Evolutionary conservation across 2,888 invertebrate species (phyloP).

Genomic region (Pardosa pseudoannulata): DNA sequence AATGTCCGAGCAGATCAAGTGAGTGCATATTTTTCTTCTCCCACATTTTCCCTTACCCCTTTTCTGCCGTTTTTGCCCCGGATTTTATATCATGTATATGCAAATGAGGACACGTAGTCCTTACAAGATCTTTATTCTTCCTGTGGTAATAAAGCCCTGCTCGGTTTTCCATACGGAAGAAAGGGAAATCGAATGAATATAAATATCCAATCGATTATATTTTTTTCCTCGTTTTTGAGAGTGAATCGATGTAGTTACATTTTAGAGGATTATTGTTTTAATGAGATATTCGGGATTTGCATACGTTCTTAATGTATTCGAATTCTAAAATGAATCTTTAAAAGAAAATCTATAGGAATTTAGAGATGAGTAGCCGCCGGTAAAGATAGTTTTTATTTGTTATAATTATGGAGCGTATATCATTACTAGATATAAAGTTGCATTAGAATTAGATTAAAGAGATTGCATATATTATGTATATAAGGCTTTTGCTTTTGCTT

Average conservation of each 20-base stretch:
- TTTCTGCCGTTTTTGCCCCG: background rate
- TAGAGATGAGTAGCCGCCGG: no score
- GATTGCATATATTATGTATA: no score
- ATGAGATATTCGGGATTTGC: background rate
- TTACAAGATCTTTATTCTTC: background rate
- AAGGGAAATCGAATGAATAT: background rate
- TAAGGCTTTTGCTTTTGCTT: no score
- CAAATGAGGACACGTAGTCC: background rate
- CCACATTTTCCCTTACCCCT: background rate
- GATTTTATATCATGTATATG: conserved; percentile 1
- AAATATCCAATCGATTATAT: background rate
- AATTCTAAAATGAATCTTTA: no score
- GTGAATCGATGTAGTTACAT: background rate
- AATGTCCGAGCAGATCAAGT: conserved; percentile 95
- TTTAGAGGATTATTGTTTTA: no score
- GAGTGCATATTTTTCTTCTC: conserved; percentile 52
- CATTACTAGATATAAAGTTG: no score
- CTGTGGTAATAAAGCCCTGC: background rate
- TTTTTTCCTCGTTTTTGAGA: background rate
- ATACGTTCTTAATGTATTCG: no score
- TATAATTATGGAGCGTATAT: no score
- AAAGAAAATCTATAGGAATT: no score
- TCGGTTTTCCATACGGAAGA: background rate
- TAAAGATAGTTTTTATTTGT: no score
- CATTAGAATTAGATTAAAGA: no score